Base-by-base conservation (phyloP, 2,797 vertebrate species). In the Petrocephalus sullivani region DNA sequence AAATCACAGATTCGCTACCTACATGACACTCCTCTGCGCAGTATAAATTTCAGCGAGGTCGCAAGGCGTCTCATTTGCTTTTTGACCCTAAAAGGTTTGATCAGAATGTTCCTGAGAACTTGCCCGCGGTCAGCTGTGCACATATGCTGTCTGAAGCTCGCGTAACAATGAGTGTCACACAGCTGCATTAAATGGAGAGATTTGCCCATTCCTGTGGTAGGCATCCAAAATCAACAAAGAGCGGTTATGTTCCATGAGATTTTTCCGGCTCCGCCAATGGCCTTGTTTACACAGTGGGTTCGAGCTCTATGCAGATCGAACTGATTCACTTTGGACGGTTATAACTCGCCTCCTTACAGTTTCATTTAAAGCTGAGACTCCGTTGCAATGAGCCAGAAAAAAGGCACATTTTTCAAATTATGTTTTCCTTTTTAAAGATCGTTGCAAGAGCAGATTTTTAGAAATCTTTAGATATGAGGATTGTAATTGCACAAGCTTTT, bases 201-300 rank as follows among this genome's bases (percentile, higher is more conserved):
- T 90, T 91, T 90, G 90, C 92, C 90, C 82, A 88, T 60, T 91
- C 92, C 91, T 91, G 89, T 94, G 93, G 93, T 92, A 93, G 81
- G 9, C 90, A 91, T 93, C 94, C 95, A 95, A 95, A 94, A 91
- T 94, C 94, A 95, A 96, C 94, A 93, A 88, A 89, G 90, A 91
- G 92, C 89, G 93, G 93, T 94, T 94, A 92, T 89, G 91, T 93
- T 95, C 94, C 94, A 93, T 93, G 88, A 90, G 91, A 91, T 54
- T 92, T 91, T 94, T 94, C 94, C 93, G 92, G 92, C 95, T 95
- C 93, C 95, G 94, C 94, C 94, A 92, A 94, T 95, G 94, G 94
- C 93, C 89, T 90, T 96, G 95, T 96, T 96, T 95, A 95, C 93
- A 94, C 94, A 95, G 94, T 93, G 95, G 94, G 93, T 94, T 94